Evolutionary conservation across 2,888 invertebrate species (phyloP).

Genomic region (Rhopalosiphum nymphaeae): DNA sequence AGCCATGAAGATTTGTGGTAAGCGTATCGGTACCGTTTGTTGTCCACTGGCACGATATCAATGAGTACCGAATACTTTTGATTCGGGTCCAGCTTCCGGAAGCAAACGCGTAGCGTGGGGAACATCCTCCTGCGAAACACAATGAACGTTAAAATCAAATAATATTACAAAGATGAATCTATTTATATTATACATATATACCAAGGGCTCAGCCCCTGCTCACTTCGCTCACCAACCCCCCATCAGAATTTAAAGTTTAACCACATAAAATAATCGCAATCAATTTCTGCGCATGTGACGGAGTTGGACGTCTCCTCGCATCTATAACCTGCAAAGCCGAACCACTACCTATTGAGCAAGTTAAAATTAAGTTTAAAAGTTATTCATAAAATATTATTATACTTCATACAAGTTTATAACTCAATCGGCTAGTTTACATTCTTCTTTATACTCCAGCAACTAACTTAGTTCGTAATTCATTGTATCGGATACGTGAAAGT

Average conservation of each 20-base stretch:
- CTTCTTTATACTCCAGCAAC: not conserved
- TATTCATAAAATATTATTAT: not conserved
- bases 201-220: too few species aligned
- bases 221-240: too few species aligned
- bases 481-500: not conserved
- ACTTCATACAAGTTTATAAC: conserved; percentile 1
- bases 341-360: conserved; percentile 58
- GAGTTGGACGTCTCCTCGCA: not conserved
- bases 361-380: conserved; percentile 25
- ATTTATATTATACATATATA: not conserved
- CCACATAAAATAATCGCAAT: not conserved
- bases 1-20: conserved; percentile 87
- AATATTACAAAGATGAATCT: not conserved
- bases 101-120: conserved; percentile 82
- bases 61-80: conserved; percentile 81
- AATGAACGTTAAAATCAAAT: not conserved
- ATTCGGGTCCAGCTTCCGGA: conserved; percentile 78
- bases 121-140: conserved; percentile 81
- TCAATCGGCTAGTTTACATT: not conserved
- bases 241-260: not conserved
- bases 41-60: conserved; percentile 85
- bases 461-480: not conserved
- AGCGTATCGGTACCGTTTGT: conserved; percentile 84
- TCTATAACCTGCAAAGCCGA: not conserved
- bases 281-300: not conserved